A percentile compares a stretch with the other conserved stretches of the same genome.
Conservation (phyloP, 2,797 vertebrate genomes). For the Eidolon dupreanum region DNA sequence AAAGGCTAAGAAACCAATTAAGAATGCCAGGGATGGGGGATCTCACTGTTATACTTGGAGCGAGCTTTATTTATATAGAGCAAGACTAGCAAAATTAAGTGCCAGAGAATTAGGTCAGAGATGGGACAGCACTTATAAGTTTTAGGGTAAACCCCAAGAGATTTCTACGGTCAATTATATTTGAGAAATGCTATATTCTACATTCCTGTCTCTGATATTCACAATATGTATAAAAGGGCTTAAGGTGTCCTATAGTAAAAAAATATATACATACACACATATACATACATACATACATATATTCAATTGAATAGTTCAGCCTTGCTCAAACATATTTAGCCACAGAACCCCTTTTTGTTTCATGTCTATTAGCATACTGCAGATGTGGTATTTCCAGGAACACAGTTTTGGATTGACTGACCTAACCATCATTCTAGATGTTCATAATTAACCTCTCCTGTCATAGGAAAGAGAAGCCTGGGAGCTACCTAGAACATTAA, state of each 20-base stretch:
- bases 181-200: neutral
- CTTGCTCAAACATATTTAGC: neutral
- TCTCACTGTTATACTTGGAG: neutral
- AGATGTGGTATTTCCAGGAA: neutral
- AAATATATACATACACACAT: too few species aligned
- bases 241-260: neutral
- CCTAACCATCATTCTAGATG: neutral
- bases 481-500: neutral
- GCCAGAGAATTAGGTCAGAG: slow-evolving; percentile 46
- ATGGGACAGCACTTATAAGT: neutral
- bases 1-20: neutral
- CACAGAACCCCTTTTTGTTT: neutral
- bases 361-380: neutral
- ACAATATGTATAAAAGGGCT: neutral
- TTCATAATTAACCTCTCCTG: neutral
- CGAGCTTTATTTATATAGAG: neutral
- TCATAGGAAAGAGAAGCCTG: neutral
- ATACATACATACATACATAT: too few species aligned
- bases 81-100: neutral
- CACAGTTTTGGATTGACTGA: neutral
- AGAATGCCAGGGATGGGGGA: neutral
- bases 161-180: neutral
- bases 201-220: neutral
- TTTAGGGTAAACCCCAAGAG: slow-evolving; percentile 11
- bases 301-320: neutral